Conservation (phyloP, 2,888 invertebrate species). For the Athalia rosae region DNA sequence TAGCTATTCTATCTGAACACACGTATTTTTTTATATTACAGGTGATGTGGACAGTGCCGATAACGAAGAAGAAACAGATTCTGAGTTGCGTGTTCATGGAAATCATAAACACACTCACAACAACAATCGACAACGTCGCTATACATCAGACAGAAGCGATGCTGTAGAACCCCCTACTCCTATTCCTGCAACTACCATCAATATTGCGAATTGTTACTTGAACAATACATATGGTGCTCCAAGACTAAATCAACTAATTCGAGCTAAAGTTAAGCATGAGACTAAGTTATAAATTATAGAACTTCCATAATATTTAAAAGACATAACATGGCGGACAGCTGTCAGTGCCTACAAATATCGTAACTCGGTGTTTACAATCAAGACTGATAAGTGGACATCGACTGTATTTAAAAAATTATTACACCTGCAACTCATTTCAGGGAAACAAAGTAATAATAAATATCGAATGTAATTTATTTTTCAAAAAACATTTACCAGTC, state of each 20-base stretch:
- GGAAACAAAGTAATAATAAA: background rate
- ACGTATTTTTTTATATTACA: slow-evolving; percentile 63
- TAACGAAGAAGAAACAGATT: slow-evolving; percentile 78
- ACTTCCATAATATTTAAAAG: slow-evolving; percentile 30
- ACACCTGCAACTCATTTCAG: no score
- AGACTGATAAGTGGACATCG: slow-evolving; percentile 25
- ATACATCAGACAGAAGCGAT: slow-evolving; percentile 59
- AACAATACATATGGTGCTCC: slow-evolving; percentile 64
- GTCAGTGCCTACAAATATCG: slow-evolving; percentile 16
- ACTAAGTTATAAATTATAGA: slow-evolving; percentile 65
- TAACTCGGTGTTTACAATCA: slow-evolving; percentile 9
- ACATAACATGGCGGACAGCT: background rate
- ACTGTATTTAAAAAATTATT: slow-evolving; percentile 12
- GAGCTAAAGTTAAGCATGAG: slow-evolving; percentile 70
- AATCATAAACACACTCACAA: slow-evolving; percentile 54
- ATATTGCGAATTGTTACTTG: slow-evolving; percentile 59
- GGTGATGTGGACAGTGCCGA: slow-evolving; percentile 89
- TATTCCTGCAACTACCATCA: slow-evolving; percentile 53
- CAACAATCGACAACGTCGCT: slow-evolving; percentile 57
- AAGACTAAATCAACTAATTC: slow-evolving; percentile 66
- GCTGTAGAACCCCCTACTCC: slow-evolving; percentile 54
- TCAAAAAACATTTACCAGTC: no score
- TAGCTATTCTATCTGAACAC: slow-evolving; percentile 2
- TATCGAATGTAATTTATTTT: background rate
- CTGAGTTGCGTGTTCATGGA: slow-evolving; percentile 64